phyloP scores from a whole-genome alignment of 2,797 vertebrate species.

The Clarias pachynema region DNA sequence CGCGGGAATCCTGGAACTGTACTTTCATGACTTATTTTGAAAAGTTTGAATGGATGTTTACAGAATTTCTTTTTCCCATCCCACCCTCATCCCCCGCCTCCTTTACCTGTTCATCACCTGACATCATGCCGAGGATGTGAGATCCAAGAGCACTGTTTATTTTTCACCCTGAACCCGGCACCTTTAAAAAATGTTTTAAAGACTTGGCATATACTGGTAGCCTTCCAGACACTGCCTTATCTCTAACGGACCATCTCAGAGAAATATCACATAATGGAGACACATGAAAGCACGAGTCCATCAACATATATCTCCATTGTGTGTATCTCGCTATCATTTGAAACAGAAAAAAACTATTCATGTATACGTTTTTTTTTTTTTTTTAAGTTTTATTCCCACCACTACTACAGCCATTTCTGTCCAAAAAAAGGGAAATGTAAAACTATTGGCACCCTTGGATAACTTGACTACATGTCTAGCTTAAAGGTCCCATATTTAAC shows the following conservation, averaged over 20 bases:
- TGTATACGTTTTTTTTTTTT: too few species aligned
- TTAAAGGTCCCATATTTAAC: background rate
- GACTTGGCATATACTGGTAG: constrained; percentile 28
- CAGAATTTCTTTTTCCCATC: background rate
- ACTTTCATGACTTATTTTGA: background rate
- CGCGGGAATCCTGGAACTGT: background rate
- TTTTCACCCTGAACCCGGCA: constrained; percentile 5
- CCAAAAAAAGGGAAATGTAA: background rate
- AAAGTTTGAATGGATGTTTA: constrained; percentile 3
- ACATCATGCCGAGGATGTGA: background rate
- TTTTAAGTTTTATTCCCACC: background rate
- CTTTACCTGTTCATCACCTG: background rate
- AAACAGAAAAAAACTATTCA: background rate
- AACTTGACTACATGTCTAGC: background rate
- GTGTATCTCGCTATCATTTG: background rate
- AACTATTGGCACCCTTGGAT: background rate
- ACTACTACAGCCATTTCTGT: background rate
- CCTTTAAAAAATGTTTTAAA: background rate
- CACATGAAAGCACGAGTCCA: constrained; percentile 5
- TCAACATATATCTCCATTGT: background rate
- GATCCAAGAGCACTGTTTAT: background rate
- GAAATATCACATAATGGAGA: constrained; percentile 3
- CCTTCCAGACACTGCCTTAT: constrained; percentile 20
- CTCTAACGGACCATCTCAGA: constrained; percentile 13
- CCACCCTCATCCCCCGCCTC: background rate